These are phyloP conservation scores for Epizoanthus fatuus DNA, from an alignment of 92 coral and sea anemone genomes.

Conservation along the genomic window DNA sequence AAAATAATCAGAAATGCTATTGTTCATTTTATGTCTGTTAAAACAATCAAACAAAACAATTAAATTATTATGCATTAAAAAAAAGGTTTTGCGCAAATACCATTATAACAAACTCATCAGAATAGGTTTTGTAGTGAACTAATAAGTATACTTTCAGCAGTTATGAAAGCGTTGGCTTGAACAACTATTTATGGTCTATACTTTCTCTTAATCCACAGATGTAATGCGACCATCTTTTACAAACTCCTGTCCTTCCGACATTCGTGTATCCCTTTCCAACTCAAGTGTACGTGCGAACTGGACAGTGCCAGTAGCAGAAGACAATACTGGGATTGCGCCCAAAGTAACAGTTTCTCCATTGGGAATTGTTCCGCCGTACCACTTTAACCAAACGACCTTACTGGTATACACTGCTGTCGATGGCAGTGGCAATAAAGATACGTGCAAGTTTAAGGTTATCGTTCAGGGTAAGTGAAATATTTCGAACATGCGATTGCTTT, in stretches of 20 bases:
- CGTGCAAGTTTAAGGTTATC: conserved; percentile 53
- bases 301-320: conserved; percentile 54
- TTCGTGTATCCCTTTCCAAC: conserved; percentile 44
- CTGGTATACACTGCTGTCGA: conserved; percentile 61
- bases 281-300: conserved; percentile 55
- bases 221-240: conserved; percentile 41
- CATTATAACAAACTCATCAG: no score
- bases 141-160: no score
- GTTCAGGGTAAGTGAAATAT: conserved; percentile 50
- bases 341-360: conserved; percentile 39
- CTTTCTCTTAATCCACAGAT: no score
- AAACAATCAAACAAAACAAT: no score
- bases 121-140: no score
- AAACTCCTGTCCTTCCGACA: conserved; percentile 63
- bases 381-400: conserved; percentile 10
- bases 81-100: no score
- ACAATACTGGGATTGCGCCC: conserved; percentile 53
- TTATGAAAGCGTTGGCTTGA: no score
- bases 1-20: no score
- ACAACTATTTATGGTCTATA: no score
- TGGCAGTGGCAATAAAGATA: conserved; percentile 43
- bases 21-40: no score
- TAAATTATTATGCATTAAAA: no score
- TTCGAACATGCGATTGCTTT: no score
- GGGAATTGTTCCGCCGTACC: conserved; percentile 59